Conservation (phyloP, 2,113 vertebrate genomes). For the Heterocephalus glaber region DNA sequence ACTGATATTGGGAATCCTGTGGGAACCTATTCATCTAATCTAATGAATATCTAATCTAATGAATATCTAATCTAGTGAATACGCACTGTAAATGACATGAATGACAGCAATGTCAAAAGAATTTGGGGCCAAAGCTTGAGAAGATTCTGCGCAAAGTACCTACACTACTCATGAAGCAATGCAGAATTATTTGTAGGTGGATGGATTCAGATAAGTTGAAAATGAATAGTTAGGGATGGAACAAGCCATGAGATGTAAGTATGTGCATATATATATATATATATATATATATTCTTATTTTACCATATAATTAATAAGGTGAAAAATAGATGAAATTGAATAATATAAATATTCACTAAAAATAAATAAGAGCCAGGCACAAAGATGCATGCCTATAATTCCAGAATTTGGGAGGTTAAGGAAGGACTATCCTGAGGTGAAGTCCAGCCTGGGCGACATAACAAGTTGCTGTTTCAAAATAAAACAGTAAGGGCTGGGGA, state of each 20-base stretch:
- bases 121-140: not conserved
- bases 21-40: not conserved
- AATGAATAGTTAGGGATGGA: not conserved
- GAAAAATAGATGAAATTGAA: not conserved
- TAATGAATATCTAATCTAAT: not conserved
- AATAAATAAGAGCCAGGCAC: not conserved
- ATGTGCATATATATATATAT: no score
- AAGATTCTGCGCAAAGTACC: not conserved
- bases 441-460: not conserved
- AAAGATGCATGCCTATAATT: not conserved
- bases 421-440: not conserved
- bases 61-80: not conserved
- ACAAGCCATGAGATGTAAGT: not conserved
- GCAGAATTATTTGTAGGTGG: not conserved
- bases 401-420: not conserved
- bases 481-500: not conserved
- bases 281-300: not conserved
- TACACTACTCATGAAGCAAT: not conserved
- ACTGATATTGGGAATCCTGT: not conserved
- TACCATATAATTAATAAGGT: not conserved
- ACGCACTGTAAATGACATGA: not conserved
- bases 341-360: not conserved
- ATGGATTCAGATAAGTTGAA: not conserved
- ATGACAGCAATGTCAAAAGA: not conserved
- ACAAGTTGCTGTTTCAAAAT: not conserved